Evolutionary conservation across 2,113 vertebrate genomes (phyloP), one percentile per base, ranked within the genome.

Genomic region (Hyla sarda): DNA sequence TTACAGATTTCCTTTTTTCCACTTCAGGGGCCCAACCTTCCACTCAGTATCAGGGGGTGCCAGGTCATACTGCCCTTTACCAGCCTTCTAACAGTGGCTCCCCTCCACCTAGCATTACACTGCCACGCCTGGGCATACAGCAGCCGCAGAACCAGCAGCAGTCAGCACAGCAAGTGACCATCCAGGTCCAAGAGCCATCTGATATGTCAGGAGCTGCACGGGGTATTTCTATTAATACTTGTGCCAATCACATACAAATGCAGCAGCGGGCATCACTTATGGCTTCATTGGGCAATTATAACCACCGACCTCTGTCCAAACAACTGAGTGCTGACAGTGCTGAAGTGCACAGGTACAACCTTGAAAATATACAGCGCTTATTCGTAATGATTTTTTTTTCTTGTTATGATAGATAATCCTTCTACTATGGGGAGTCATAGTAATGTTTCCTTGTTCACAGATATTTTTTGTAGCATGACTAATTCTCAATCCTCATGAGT

Each of bases 311-410:
- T 75, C 93, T 99, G 12, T 98, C 97, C 90, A 99, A 99, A 94
- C 98, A 99, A 92, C 95, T 99, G 88, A 99, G 97, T 2, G 97
- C 98, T 0, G 98, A 99, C 94, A 98, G 97, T 32, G 98, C 98
- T 0, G 98, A 99, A 90, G 95, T 95, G 9, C 98, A 99, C 96
- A 98, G 98, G 98, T 99, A 88, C 93, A 10, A 25, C 7, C 41
- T 1, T 32, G 69, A 0, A 0, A 9, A 0, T 0, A 87, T 71
- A 71, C 7, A 0, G 1, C 16, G 1, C 5, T 28, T 58, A 5
- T 19, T 41, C 8, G 41, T 41, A 8, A 3, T 41, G 3, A 5
- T 41, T 41, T 41, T 41, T 41, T n/a, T n/a, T n/a, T n/a, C n/a
- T n/a, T n/a, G n/a, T n/a, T n/a, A n/a, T n/a, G n/a, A n/a, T n/a